These are phyloP conservation scores for Oreochromis mossambicus DNA, from an alignment of 2,797 vertebrate genomes.

Conservation along the genomic window DNA sequence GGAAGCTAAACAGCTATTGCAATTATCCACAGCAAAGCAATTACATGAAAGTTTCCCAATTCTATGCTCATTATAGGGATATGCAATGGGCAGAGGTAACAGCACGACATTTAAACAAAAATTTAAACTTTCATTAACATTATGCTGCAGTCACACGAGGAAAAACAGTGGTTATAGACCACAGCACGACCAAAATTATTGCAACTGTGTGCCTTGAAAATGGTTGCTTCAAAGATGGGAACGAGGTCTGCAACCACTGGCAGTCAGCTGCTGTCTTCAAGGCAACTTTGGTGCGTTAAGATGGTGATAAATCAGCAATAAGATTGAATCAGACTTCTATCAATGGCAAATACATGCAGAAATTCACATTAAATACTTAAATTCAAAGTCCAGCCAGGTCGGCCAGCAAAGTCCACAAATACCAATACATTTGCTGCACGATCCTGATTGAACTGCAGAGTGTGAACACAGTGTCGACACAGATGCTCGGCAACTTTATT, in stretches of 20 bases:
- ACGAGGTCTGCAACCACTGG: neutral
- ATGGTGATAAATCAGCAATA: neutral
- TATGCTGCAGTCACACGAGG: neutral
- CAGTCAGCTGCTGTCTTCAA: neutral
- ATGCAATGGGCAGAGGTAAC: neutral
- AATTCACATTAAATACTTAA: neutral
- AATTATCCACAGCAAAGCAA: neutral
- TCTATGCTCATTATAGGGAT: neutral
- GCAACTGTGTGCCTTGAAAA: neutral
- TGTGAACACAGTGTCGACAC: neutral
- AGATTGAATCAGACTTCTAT: neutral
- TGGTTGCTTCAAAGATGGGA: neutral
- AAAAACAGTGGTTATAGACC: neutral
- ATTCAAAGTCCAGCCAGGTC: neutral
- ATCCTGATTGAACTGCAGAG: neutral
- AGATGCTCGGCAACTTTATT: neutral
- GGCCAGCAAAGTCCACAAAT: neutral
- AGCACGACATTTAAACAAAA: neutral
- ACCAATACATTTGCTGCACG: rapidly evolving
- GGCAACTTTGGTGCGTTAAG: no score
- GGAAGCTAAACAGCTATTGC: neutral
- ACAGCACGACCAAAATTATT: neutral
- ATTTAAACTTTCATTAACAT: neutral
- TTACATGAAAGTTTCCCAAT: neutral
- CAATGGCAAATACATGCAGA: neutral